These are phyloP conservation scores for Gymnoscopelus braueri DNA, from an alignment of 2,797 vertebrate genomes.

Conservation along the genomic window DNA sequence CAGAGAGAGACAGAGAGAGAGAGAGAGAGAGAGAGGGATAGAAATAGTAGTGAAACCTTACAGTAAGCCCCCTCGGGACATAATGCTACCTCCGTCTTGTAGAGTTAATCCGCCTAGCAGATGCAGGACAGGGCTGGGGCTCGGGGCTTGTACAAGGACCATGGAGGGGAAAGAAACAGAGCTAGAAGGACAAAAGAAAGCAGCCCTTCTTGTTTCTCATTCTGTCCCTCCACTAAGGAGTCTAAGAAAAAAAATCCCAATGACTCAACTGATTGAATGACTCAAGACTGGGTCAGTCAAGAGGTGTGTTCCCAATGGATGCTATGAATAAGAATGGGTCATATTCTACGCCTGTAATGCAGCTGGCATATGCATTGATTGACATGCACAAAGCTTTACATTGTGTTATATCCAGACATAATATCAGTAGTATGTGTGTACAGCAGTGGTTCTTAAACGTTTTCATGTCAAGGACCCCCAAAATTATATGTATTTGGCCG, in stretches of 20 bases:
- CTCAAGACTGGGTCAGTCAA: conserved; percentile 59
- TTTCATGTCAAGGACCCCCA: too few species aligned
- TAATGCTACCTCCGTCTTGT: conserved; percentile 87
- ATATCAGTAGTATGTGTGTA: conserved; percentile 4
- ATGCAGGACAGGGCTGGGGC: conserved; percentile 68
- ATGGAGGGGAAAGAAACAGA: conserved; percentile 35
- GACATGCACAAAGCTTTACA: conserved; percentile 6
- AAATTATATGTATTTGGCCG: too few species aligned
- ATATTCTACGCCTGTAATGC: conserved; percentile 22
- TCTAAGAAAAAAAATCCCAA: conserved; percentile 46
- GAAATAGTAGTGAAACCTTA: conserved; percentile 85
- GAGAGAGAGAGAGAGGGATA: conserved; percentile 69
- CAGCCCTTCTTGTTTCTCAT: conserved; percentile 58
- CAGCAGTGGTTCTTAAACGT: neutral
- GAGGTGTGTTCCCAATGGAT: conserved; percentile 50
- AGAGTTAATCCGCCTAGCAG: conserved; percentile 74
- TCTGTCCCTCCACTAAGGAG: conserved; percentile 54
- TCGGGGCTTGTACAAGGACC: conserved; percentile 45
- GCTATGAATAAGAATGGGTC: conserved; percentile 60
- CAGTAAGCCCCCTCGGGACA: conserved; percentile 90
- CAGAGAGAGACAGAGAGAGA: conserved; percentile 39
- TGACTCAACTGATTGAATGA: conserved; percentile 55
- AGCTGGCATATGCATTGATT: conserved; percentile 36
- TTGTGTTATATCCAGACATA: conserved; percentile 1
- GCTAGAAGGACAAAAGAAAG: conserved; percentile 63